A percentile compares a stretch with the other conserved stretches of the same genome.
Evolutionary conservation across 2,888 invertebrate species (phyloP).

Genomic region (Watsonalla binaria): DNA sequence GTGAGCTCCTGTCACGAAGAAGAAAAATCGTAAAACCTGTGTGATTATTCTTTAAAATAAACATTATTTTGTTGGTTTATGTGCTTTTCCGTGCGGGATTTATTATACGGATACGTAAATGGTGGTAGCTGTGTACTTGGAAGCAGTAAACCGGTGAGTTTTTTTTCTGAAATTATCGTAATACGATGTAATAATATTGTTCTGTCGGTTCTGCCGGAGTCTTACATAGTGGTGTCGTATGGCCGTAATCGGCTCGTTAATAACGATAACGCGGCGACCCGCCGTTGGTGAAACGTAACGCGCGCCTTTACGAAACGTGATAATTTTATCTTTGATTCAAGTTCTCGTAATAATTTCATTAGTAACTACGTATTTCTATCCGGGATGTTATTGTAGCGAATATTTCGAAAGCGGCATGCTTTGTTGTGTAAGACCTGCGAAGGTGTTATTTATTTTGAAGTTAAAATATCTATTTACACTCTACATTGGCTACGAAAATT

Average conservation of each 20-base stretch:
- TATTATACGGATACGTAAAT: constrained; percentile 49
- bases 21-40: constrained; percentile 56
- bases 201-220: constrained; percentile 42
- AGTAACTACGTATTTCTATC: too few relatives aligned
- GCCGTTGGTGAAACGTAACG: not conserved
- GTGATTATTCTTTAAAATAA: constrained; percentile 64
- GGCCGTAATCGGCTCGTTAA: constrained; percentile 34
- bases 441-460: too few relatives aligned
- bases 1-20: constrained; percentile 52
- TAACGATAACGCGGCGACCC: constrained; percentile 8
- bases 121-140: constrained; percentile 28
- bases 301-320: not conserved
- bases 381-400: too few relatives aligned
- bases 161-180: constrained; percentile 26
- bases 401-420: too few relatives aligned
- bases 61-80: constrained; percentile 45
- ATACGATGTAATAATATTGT: constrained; percentile 11
- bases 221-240: constrained; percentile 53
- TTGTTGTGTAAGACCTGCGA: too few relatives aligned
- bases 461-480: too few relatives aligned
- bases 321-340: not conserved
- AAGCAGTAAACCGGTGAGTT: constrained; percentile 50
- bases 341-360: too few relatives aligned
- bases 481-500: too few relatives aligned
- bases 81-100: constrained; percentile 48